These are phyloP conservation scores for Brachionus koreanus DNA, from an alignment of 1,140 invertebrate genomes.

Conservation along the genomic window DNA sequence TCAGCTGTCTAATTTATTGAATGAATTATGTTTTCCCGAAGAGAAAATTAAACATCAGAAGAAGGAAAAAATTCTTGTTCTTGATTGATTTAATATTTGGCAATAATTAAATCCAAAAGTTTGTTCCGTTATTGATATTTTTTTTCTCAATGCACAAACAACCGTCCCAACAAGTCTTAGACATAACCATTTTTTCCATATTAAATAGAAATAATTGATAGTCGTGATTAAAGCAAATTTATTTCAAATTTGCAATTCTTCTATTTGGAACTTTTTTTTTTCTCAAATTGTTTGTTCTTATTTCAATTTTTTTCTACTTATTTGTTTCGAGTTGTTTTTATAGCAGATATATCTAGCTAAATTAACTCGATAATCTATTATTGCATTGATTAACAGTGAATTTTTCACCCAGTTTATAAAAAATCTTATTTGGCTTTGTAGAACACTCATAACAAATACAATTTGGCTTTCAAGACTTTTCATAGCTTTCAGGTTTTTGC, in stretches of 20 bases:
- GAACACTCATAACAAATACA: background rate
- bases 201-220: background rate
- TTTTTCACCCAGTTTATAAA: background rate
- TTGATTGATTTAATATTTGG: slow-evolving; percentile 10
- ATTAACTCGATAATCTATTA: slow-evolving; percentile 35
- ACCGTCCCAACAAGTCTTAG: background rate
- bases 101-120: slow-evolving; percentile 1
- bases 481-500: background rate
- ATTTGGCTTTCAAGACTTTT: background rate
- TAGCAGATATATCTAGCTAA: slow-evolving; percentile 1
- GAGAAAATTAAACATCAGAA: background rate
- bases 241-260: background rate
- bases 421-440: background rate
- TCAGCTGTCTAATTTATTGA: background rate
- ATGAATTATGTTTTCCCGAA: background rate
- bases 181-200: background rate
- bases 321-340: background rate
- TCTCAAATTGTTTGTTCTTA: slow-evolving; percentile 26
- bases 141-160: background rate
- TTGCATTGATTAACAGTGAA: slow-evolving; percentile 24
- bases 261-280: background rate
- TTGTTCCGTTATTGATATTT: slow-evolving; percentile 26
- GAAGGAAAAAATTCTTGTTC: background rate
- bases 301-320: slow-evolving; percentile 9
- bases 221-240: slow-evolving; percentile 10